A percentile compares a stretch with the other conserved stretches of the same genome.
Evolutionary conservation across 92 coral and sea anemone genomes (phyloP).

Genomic region (Palythoa grandis): DNA sequence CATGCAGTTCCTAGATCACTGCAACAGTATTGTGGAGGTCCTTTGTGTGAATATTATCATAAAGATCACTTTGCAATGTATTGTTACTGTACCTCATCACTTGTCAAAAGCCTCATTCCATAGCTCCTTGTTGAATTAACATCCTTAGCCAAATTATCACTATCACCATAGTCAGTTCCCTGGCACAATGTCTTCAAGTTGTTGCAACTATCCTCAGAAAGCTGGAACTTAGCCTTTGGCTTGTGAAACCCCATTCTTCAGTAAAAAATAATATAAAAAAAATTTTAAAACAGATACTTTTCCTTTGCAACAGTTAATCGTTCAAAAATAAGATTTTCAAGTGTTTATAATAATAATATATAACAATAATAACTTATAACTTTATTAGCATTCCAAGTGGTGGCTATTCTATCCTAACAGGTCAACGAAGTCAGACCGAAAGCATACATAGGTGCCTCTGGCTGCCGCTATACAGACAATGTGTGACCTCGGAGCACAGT

Average conservation of each 20-base stretch:
- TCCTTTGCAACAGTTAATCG: neutral
- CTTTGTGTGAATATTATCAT: too few species aligned
- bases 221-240: constrained; percentile 31
- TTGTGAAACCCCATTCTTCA: constrained; percentile 38
- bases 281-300: neutral
- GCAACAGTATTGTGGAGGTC: too few species aligned
- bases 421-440: too few species aligned
- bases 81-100: constrained; percentile 28
- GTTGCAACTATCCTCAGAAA: constrained; percentile 18
- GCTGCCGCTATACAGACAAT: too few species aligned
- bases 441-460: too few species aligned
- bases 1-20: too few species aligned
- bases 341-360: neutral
- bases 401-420: too few species aligned
- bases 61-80: too few species aligned
- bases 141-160: neutral
- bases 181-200: constrained; percentile 17
- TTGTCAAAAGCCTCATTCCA: constrained; percentile 21
- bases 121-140: neutral
- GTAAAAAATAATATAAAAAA: neutral
- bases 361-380: too few species aligned
- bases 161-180: neutral
- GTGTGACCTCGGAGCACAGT: too few species aligned
- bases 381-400: too few species aligned
- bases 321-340: neutral